Conservation (phyloP, 53 echinoderm and acorn worm genomes). For the Henricia sp. region DNA sequence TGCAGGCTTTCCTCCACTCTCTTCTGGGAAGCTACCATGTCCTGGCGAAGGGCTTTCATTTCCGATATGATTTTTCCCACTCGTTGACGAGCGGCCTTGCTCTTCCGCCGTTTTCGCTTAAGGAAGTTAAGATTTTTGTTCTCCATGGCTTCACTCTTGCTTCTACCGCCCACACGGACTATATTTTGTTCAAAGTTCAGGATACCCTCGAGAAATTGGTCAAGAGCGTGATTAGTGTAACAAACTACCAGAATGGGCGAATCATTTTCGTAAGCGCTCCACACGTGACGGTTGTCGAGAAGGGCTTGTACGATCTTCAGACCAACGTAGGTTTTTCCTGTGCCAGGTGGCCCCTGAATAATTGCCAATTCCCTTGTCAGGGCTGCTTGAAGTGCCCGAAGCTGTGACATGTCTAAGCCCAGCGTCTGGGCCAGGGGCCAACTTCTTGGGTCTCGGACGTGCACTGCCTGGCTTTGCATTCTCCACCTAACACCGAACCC, state of each 20-base stretch:
- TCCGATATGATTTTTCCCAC: too few relatives aligned
- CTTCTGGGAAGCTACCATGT: too few relatives aligned
- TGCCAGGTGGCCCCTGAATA: conserved; percentile 96
- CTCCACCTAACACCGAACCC: background rate
- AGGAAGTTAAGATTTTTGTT: conserved; percentile 61
- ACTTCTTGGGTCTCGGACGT: background rate
- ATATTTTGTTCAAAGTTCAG: conserved; percentile 44
- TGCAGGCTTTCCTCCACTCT: too few relatives aligned
- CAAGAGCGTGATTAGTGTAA: conserved; percentile 96
- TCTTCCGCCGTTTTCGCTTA: too few relatives aligned
- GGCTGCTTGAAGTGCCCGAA: conserved; percentile 71
- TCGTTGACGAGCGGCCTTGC: too few relatives aligned
- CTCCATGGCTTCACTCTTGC: conserved; percentile 70
- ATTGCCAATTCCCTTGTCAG: conserved; percentile 81
- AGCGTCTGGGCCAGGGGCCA: conserved; percentile 68
- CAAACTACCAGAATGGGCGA: conserved; percentile 87
- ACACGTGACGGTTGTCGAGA: conserved; percentile 61
- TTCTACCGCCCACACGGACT: conserved; percentile 84
- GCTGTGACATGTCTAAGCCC: conserved; percentile 67
- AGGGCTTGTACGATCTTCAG: conserved; percentile 84
- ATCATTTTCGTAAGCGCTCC: background rate
- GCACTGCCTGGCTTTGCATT: too few relatives aligned
- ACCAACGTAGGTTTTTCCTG: conserved; percentile 90
- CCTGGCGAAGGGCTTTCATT: too few relatives aligned
- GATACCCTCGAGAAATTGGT: conserved; percentile 96